phyloP scores from a whole-genome alignment of 2,113 vertebrate species.

The Hyaena hyaena region DNA sequence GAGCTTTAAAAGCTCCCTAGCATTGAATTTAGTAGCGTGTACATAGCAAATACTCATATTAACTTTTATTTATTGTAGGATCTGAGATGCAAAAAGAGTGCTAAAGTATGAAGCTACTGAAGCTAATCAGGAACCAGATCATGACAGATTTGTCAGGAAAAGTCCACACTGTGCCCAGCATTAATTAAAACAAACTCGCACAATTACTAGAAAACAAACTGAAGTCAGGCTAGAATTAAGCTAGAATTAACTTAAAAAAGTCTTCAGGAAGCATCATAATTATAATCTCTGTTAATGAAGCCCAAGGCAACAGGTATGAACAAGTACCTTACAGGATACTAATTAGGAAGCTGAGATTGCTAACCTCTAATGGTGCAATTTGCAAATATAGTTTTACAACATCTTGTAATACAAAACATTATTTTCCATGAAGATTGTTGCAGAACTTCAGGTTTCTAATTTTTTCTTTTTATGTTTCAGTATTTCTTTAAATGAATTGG shows the following conservation, averaged over 20 bases:
- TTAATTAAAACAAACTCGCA: conserved; percentile 71
- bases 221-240: neutral
- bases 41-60: neutral
- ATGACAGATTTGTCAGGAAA: conserved; percentile 49
- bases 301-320: conserved; percentile 53
- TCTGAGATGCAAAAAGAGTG: conserved; percentile 12
- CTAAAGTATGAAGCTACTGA: neutral
- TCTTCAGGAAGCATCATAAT: conserved; percentile 72
- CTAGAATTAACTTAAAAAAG: too few species aligned
- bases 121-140: conserved; percentile 41
- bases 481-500: neutral
- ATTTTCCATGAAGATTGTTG: conserved; percentile 49
- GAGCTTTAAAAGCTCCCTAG: neutral
- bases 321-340: conserved; percentile 49
- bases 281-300: conserved; percentile 70
- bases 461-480: neutral
- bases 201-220: conserved; percentile 58
- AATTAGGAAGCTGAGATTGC: conserved; percentile 59
- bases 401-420: conserved; percentile 16
- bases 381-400: conserved; percentile 50
- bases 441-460: conserved; percentile 46
- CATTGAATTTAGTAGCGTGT: neutral
- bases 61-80: neutral
- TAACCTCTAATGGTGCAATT: conserved; percentile 67
- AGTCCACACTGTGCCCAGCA: conserved; percentile 35